Evolutionary conservation across 2,888 invertebrate species (phyloP).

Genomic region (Cryptosula pallasiana): DNA sequence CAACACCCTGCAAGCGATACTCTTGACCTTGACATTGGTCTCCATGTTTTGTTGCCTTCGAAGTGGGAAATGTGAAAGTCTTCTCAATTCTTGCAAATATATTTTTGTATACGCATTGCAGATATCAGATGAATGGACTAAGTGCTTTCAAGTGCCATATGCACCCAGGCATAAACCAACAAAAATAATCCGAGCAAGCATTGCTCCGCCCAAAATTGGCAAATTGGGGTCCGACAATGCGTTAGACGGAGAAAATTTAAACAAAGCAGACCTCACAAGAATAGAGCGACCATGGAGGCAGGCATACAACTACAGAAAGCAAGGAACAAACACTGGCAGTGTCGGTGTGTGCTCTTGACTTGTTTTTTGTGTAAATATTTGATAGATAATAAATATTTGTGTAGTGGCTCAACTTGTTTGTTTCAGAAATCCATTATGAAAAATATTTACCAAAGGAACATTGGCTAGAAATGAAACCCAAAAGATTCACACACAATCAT

Average conservation of each 20-base stretch:
- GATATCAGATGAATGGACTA: slow-evolving; percentile 5
- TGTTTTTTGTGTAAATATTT: no score
- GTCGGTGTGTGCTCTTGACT: no score
- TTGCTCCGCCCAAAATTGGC: slow-evolving; percentile 1
- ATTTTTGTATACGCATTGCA: no score
- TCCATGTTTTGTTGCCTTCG: not conserved
- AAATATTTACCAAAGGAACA: slow-evolving; percentile 7
- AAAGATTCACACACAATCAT: slow-evolving; percentile 8
- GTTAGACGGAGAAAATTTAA: not conserved
- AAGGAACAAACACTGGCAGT: not conserved
- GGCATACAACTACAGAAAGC: no score
- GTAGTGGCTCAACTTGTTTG: no score
- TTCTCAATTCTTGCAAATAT: no score
- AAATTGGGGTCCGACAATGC: not conserved
- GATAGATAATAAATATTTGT: no score
- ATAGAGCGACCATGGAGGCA: not conserved
- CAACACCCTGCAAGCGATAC: no score
- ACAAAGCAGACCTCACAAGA: not conserved
- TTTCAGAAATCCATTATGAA: slow-evolving; percentile 24
- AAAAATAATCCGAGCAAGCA: not conserved
- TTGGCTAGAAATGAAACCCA: slow-evolving; percentile 23
- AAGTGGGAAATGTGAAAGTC: no score
- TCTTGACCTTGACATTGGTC: no score
- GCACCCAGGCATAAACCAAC: not conserved
- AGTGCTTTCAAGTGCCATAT: slow-evolving; percentile 12